phyloP scores from a whole-genome alignment of 2,113 vertebrate genomes.

The Alaudala cheleensis region DNA sequence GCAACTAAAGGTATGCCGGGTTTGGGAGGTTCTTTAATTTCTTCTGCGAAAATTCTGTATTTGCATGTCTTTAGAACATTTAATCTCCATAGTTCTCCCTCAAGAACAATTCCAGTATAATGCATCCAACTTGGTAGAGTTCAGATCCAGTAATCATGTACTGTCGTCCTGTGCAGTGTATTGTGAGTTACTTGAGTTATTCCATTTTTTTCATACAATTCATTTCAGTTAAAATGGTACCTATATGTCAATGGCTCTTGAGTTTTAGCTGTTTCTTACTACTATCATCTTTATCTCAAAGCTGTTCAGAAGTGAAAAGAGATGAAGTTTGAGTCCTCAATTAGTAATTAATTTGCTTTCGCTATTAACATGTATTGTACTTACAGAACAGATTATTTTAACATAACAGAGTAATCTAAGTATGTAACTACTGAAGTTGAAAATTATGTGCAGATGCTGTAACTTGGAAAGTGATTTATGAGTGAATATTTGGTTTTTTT shows the following conservation, averaged over 20 bases:
- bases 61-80: constrained; percentile 75
- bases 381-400: constrained; percentile 28
- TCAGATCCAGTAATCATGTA: constrained; percentile 60
- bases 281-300: constrained; percentile 53
- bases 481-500: constrained; percentile 5
- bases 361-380: constrained; percentile 53
- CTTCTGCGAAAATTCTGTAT: constrained; percentile 61
- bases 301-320: constrained; percentile 59
- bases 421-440: constrained; percentile 40
- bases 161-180: constrained; percentile 62
- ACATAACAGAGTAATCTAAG: constrained; percentile 52
- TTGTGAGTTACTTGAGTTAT: constrained; percentile 66
- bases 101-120: constrained; percentile 59
- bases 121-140: constrained; percentile 49
- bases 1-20: constrained; percentile 90
- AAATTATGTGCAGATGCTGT: constrained; percentile 33
- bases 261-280: constrained; percentile 48
- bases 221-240: constrained; percentile 62
- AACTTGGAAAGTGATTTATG: constrained; percentile 58
- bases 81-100: constrained; percentile 58
- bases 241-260: constrained; percentile 46
- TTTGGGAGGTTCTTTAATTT: not conserved
- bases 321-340: constrained; percentile 48
- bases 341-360: constrained; percentile 50
- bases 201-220: constrained; percentile 65